phyloP scores from a whole-genome alignment of 1,140 invertebrate species.

The Triops cancriformis region DNA sequence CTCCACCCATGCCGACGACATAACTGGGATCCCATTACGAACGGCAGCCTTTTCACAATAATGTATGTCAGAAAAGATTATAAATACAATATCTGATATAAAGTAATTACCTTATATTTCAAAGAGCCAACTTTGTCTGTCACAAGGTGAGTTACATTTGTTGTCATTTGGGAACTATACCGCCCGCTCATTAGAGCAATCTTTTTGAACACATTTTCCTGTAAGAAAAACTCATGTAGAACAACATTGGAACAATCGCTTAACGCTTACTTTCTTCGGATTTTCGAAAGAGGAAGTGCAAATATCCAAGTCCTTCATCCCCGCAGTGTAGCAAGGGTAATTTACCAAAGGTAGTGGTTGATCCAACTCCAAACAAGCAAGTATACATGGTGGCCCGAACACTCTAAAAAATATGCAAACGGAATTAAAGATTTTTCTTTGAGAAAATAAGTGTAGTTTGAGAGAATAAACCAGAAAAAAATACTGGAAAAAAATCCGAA shows the following conservation, averaged over 20 bases:
- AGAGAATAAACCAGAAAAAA: no score
- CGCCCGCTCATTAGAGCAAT: slow-evolving; percentile 76
- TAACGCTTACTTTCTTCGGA: slow-evolving; percentile 49
- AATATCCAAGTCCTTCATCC: slow-evolving; percentile 66
- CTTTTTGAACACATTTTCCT: slow-evolving; percentile 57
- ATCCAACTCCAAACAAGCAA: slow-evolving; percentile 58
- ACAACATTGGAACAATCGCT: slow-evolving; percentile 16
- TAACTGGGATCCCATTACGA: slow-evolving; percentile 58
- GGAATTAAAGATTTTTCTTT: slow-evolving; percentile 12
- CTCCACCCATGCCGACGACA: slow-evolving; percentile 68
- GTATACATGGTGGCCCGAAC: slow-evolving; percentile 67
- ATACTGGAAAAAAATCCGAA: slow-evolving; percentile 8
- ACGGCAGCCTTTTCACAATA: slow-evolving; percentile 53
- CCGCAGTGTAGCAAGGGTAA: slow-evolving; percentile 66
- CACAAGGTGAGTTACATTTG: slow-evolving; percentile 70
- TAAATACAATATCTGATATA: slow-evolving; percentile 18
- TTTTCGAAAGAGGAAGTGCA: slow-evolving; percentile 58
- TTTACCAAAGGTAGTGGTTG: slow-evolving; percentile 62
- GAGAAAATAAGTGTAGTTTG: no score
- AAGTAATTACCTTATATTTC: slow-evolving; percentile 57
- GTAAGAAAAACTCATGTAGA: slow-evolving; percentile 29
- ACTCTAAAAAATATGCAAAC: slow-evolving; percentile 49
- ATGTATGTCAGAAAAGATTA: slow-evolving; percentile 10
- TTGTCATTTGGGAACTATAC: slow-evolving; percentile 58
- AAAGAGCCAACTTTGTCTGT: slow-evolving; percentile 60